Base-by-base conservation (phyloP, 2,888 invertebrate genomes). In the Dicranocentrus wangi region DNA sequence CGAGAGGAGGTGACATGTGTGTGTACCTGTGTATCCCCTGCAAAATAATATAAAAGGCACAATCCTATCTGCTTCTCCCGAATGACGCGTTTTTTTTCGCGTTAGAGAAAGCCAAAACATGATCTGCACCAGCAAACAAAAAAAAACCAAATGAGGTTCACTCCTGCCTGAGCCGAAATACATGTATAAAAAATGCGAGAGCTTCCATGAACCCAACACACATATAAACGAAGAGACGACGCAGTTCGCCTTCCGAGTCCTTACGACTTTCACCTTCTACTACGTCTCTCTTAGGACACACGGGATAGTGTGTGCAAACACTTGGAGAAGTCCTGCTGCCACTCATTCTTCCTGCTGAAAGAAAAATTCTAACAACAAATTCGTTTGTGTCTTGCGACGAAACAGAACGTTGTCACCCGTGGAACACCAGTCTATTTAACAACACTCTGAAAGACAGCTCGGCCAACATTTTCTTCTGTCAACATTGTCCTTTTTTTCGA, bases 231-330 rank as follows among this genome's bases (percentile, higher is more conserved):
- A 71, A 79, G 81, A 73, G 81, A 73, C 83, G 83, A 81, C 83
- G 81, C 83, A 83, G 77, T 81, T 77, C 68, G 77, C 53, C 69
- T 66, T 77, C 79, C 77, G 72, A 81, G 73, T 71, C 28, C 65
- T 72, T 58, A 83, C 81, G 81, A 83, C 83, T 83, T 81, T 83
- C 81, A 81, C 83, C 81, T 81, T 83, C 73, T 77, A 60, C 68
- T 66, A 68, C 61, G 63, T 69, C 55, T 51, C 66, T 55, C 43
- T 71, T 55, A 55, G 23, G 51, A 63, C 63, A 47, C 61, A 60
- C 42, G 17, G 60, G 51, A 17, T 23, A 25, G 55, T 23, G 55
- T 55, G 43, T 15, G 15, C 17, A 47, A 63, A 51, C 23, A 5
- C 58, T 69, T 70, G 19, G 23, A 42, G 72, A 15, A 60, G 32